Evolutionary conservation across 2,113 vertebrate genomes (phyloP).

Genomic region (Poeciliopsis occidentalis): DNA sequence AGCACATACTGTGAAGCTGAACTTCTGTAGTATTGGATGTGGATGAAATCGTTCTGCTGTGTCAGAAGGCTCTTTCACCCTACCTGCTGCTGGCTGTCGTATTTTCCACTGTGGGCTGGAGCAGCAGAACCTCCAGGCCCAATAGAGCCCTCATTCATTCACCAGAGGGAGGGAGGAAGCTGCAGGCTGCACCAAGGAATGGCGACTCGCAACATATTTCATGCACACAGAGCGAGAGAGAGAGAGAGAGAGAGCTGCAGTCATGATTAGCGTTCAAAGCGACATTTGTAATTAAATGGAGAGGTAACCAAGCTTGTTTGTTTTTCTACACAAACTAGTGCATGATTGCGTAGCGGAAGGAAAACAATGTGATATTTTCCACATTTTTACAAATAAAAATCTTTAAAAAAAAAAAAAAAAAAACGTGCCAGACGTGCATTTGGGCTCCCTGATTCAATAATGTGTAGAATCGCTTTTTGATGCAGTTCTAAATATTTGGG

Average conservation of each 20-base stretch:
- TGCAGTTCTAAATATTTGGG: too few relatives aligned
- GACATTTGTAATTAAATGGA: slow-evolving; percentile 19
- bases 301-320: too few relatives aligned
- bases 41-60: slow-evolving; percentile 25
- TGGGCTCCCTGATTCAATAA: too few relatives aligned
- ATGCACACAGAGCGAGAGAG: slow-evolving; percentile 31
- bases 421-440: too few relatives aligned
- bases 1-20: slow-evolving; percentile 15
- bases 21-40: slow-evolving; percentile 8
- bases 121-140: slow-evolving; percentile 54
- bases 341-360: too few relatives aligned
- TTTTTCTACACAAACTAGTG: too few relatives aligned
- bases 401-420: too few relatives aligned
- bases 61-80: slow-evolving; percentile 54
- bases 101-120: slow-evolving; percentile 74
- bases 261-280: slow-evolving; percentile 37
- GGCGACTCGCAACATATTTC: slow-evolving; percentile 47
- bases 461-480: too few relatives aligned
- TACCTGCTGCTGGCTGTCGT: slow-evolving; percentile 65
- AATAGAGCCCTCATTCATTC: slow-evolving; percentile 77
- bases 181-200: slow-evolving; percentile 33
- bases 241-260: background rate
- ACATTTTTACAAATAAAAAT: too few relatives aligned
- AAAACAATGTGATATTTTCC: too few relatives aligned
- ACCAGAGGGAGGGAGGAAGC: slow-evolving; percentile 40